These are phyloP conservation scores for Onychomys leucogaster DNA, from an alignment of 2,797 vertebrate genomes.

Conservation along the genomic window DNA sequence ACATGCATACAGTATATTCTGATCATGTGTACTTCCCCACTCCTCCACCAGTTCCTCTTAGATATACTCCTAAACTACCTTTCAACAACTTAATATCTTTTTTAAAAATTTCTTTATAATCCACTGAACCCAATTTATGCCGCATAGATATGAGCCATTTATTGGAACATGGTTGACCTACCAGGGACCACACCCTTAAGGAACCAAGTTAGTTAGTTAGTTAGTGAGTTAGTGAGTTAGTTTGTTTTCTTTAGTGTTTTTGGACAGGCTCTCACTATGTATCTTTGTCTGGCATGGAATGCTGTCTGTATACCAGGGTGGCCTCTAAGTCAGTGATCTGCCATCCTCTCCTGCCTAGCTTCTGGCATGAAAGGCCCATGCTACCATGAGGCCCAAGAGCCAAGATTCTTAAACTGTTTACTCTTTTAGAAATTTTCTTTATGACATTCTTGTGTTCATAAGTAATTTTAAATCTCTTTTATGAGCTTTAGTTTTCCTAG, in stretches of 20 bases:
- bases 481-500: constrained; percentile 35
- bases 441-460: background rate
- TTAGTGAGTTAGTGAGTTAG: background rate
- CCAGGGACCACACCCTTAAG: background rate
- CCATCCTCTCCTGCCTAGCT: background rate
- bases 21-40: background rate
- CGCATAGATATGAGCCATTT: background rate
- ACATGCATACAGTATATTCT: background rate
- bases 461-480: constrained; percentile 43
- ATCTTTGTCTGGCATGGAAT: background rate
- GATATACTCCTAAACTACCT: background rate
- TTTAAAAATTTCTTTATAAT: background rate
- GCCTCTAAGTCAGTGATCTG: background rate
- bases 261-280: background rate
- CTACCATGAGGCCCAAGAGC: background rate
- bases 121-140: background rate
- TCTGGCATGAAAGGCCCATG: background rate
- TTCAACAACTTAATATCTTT: background rate
- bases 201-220: background rate
- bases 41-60: background rate
- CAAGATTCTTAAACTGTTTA: background rate
- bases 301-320: background rate
- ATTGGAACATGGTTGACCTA: background rate
- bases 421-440: constrained; percentile 33
- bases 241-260: background rate